These are phyloP conservation scores for Panagrolaimus sp. DNA, from an alignment of 1,140 invertebrate species.

Conservation along the genomic window DNA sequence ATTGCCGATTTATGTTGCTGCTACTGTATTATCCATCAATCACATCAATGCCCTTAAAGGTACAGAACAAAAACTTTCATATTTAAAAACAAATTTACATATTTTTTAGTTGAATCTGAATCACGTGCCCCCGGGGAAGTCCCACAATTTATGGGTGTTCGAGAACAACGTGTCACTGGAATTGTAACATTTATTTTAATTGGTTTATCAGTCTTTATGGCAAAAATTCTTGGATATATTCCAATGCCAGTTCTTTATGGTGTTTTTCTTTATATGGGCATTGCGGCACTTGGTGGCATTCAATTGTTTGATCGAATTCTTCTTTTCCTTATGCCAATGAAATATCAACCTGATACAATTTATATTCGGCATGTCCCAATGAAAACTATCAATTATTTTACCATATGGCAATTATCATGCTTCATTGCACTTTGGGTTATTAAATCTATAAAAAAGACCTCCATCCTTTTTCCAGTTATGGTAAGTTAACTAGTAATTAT, in stretches of 20 bases:
- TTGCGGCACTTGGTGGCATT: constrained; percentile 73
- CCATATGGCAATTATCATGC: constrained; percentile 82
- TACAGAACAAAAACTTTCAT: too few species aligned
- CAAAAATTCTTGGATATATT: constrained; percentile 77
- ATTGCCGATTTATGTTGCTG: constrained; percentile 90
- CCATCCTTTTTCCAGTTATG: constrained; percentile 95
- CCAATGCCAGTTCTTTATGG: constrained; percentile 86
- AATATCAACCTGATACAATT: constrained; percentile 97
- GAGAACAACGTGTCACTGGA: constrained; percentile 91
- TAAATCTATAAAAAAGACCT: constrained; percentile 86
- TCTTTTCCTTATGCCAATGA: constrained; percentile 94
- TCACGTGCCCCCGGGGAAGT: constrained; percentile 95
- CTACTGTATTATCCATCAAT: constrained; percentile 94
- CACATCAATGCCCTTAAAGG: constrained; percentile 91
- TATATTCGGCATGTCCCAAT: constrained; percentile 91
- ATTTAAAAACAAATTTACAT: too few species aligned
- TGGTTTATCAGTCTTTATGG: constrained; percentile 83
- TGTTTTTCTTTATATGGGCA: constrained; percentile 98
- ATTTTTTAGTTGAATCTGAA: constrained; percentile 63
- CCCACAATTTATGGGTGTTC: constrained; percentile 83
- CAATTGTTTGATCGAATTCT: constrained; percentile 91
- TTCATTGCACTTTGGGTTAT: constrained; percentile 86
- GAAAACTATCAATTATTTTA: constrained; percentile 87
- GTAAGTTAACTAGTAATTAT: too few species aligned
- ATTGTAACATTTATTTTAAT: constrained; percentile 88